phyloP scores from a whole-genome alignment of 2,113 vertebrate genomes.

The Leptosomus discolor region DNA sequence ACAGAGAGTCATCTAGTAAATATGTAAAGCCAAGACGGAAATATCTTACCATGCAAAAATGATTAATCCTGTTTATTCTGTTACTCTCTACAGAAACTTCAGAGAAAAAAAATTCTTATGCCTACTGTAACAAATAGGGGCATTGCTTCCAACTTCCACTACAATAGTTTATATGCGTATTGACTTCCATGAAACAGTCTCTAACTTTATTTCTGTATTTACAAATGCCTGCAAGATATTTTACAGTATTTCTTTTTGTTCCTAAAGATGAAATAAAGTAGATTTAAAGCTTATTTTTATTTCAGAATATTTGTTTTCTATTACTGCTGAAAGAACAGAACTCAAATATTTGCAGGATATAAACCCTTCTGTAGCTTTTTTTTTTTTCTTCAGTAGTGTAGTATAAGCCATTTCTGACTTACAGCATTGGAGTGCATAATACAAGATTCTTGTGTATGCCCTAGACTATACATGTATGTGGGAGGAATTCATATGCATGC shows the following conservation, averaged over 20 bases:
- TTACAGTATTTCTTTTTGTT: not conserved
- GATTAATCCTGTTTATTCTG: not conserved
- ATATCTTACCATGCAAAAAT: slow-evolving; percentile 19
- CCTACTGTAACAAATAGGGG: not conserved
- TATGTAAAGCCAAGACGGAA: not conserved
- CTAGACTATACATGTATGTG: slow-evolving; percentile 20
- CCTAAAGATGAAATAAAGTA: not conserved
- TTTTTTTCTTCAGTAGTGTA: not conserved
- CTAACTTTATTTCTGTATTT: slow-evolving; percentile 52
- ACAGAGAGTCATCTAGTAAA: not conserved
- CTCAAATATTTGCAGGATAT: not conserved
- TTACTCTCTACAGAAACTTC: slow-evolving; percentile 37
- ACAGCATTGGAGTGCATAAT: slow-evolving; percentile 9
- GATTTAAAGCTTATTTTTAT: not conserved
- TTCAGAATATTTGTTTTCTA: not conserved
- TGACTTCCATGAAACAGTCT: not conserved
- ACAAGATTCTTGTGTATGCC: not conserved
- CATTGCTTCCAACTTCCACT: slow-evolving; percentile 38
- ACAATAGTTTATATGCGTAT: not conserved
- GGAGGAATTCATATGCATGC: slow-evolving; percentile 24
- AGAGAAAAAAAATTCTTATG: not conserved
- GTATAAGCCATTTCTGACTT: slow-evolving; percentile 22
- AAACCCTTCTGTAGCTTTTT: not conserved
- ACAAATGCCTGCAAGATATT: not conserved
- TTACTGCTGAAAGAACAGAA: not conserved